phyloP scores from a whole-genome alignment of 2,888 invertebrate genomes.

The Tinea pellionella region DNA sequence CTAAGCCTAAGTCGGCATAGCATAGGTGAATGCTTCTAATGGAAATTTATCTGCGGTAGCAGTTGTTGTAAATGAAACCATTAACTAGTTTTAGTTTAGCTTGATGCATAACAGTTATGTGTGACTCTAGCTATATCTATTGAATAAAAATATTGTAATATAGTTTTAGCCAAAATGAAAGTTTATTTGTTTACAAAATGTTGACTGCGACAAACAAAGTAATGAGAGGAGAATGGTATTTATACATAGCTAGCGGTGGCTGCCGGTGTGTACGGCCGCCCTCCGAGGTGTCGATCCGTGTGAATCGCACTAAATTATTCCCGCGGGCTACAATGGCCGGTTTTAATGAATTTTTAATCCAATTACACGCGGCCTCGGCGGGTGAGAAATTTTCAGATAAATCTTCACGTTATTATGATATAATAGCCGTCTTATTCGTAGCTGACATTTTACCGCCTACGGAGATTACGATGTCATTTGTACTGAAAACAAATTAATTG shows the following conservation, averaged over 20 bases:
- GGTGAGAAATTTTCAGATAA: constrained; percentile 58
- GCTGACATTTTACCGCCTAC: constrained; percentile 13
- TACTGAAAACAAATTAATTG: constrained; percentile 4
- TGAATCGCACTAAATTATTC: constrained; percentile 67
- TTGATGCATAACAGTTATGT: no score
- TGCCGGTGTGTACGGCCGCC: constrained; percentile 16
- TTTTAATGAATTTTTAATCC: constrained; percentile 69
- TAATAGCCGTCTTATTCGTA: constrained; percentile 28
- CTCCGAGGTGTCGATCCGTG: constrained; percentile 48
- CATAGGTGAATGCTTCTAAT: no score
- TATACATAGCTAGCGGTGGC: neutral
- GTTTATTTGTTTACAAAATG: neutral
- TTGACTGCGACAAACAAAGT: neutral
- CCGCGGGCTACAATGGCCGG: constrained; percentile 51
- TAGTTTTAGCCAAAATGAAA: neutral
- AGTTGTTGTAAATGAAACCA: no score
- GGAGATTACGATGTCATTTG: neutral
- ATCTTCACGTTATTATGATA: constrained; percentile 46
- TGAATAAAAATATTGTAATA: no score
- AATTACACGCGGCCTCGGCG: constrained; percentile 53
- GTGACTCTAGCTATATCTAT: no score
- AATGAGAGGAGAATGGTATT: neutral
- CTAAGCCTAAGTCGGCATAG: no score
- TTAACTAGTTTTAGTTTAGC: no score
- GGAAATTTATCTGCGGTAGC: no score